Conservation (phyloP, 2,888 invertebrate genomes). For the Cantharis lateralis region DNA sequence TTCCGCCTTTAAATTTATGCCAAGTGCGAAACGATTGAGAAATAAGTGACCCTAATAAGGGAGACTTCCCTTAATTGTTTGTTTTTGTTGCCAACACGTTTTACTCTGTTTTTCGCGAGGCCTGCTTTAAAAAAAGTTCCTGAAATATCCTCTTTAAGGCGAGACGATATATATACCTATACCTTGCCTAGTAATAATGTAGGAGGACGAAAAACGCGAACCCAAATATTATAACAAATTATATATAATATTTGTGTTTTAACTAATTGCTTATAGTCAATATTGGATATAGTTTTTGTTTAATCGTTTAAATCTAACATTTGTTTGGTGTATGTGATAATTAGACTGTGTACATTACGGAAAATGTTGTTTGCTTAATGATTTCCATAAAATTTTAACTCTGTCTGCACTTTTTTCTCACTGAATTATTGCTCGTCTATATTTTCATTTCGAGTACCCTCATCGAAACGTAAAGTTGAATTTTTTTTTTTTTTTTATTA, state of each 20-base stretch:
- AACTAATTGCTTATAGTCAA: background rate
- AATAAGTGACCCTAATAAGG: background rate
- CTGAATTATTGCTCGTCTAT: background rate
- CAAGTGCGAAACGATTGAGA: background rate
- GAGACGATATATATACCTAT: constrained; percentile 28
- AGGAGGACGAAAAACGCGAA: constrained; percentile 24
- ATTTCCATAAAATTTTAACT: background rate
- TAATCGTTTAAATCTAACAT: background rate
- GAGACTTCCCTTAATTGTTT: background rate
- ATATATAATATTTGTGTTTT: background rate
- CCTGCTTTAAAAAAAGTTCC: constrained; percentile 31
- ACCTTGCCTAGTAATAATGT: constrained; percentile 20
- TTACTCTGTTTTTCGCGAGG: constrained; percentile 19
- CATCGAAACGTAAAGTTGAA: background rate
- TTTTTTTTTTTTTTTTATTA: background rate
- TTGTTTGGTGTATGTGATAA: background rate
- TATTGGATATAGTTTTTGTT: background rate
- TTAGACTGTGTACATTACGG: background rate
- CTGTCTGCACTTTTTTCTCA: background rate
- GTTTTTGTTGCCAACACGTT: constrained; percentile 5
- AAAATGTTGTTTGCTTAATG: background rate
- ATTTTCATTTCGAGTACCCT: background rate
- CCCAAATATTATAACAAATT: constrained; percentile 19
- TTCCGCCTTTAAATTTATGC: background rate
- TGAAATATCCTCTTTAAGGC: constrained; percentile 32